phyloP scores from a whole-genome alignment of 2,797 vertebrate genomes.

The Perodicticus potto region DNA sequence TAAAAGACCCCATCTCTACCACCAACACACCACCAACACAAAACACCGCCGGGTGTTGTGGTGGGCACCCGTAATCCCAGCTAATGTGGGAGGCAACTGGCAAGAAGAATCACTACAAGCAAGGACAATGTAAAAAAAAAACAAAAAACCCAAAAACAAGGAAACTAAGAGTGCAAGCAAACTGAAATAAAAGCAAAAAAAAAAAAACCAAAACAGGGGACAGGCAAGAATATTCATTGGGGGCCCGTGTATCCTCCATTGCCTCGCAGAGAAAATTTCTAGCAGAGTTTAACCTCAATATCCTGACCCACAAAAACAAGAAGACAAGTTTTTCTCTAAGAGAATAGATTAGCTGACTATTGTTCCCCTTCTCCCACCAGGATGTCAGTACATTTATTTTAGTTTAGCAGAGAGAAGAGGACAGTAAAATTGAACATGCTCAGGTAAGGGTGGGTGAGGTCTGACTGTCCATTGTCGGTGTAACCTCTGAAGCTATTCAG shows the following conservation, averaged over 20 bases:
- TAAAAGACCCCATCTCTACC: too few relatives aligned
- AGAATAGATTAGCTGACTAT: slow-evolving; percentile 44
- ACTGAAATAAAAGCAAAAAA: too few relatives aligned
- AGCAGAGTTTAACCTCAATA: slow-evolving; percentile 32
- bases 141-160: too few relatives aligned
- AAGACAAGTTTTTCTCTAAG: slow-evolving; percentile 34
- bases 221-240: neutral
- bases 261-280: neutral
- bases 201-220: neutral
- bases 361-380: slow-evolving; percentile 57
- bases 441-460: slow-evolving; percentile 27
- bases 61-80: too few relatives aligned
- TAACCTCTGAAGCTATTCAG: slow-evolving; percentile 26
- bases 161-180: too few relatives aligned
- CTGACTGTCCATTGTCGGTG: neutral
- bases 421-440: slow-evolving; percentile 68
- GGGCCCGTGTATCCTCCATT: neutral
- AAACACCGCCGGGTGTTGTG: too few relatives aligned
- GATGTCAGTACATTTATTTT: slow-evolving; percentile 79
- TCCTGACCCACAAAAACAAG: slow-evolving; percentile 1
- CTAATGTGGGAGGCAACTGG: too few relatives aligned
- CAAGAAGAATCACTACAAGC: too few relatives aligned
- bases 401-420: slow-evolving; percentile 70
- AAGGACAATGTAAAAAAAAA: too few relatives aligned
- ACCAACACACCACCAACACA: too few relatives aligned